Base-by-base conservation (phyloP, 1,140 invertebrate genomes). In the Brachionus angularis region DNA sequence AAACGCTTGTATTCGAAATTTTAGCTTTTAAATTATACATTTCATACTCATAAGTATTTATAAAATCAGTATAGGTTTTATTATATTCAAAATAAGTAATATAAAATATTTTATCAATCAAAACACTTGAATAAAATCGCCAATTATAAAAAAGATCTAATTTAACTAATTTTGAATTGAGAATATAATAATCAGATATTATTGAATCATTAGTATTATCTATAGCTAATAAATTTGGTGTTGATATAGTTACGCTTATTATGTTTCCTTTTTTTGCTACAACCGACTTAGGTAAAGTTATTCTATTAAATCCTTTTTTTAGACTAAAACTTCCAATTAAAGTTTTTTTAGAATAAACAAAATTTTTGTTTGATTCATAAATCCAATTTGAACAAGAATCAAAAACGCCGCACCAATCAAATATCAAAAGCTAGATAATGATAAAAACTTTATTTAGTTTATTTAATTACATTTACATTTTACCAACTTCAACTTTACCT, bases 121-220 rank as follows among this genome's bases (percentile, higher is more conserved):
- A 27, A 55, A 27, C 31, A 34, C 29, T 55, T 16, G 34, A 55
- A 16, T 55, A 55, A 33, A 55, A 55, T 33, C 29, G 31, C 52
- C 52, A 55, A 55, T 55, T 55, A 21, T 55, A n/a, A 16, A 33
- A 33, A 12, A 55, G 27, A 55, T 55, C 18, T 36, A 55, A 55
- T 7, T 1, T 12, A 33, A 55, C 34, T 21, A 55, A 34, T 34
- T 55, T 31, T 21, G 14, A 33, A 7, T 34, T 12, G 18, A 33
- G 18, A 4, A 55, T 5, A 55, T 16, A 55, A 31, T 55, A 55
- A 34, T 55, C 52, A 5, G 52, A 33, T 33, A 33, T 33, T 7
- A 55, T 33, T 3, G 8, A 29, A 33, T 55, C 8, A 33, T 34
- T 55, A n/a, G 29, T 16, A 33, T 27, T 2, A 16, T 55, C 27